Percentiles rank a stretch among this genome's conserved stretches.
These are phyloP conservation scores for Sus cebifrons DNA, from an alignment of 2,797 vertebrate species.

Conservation along the genomic window DNA sequence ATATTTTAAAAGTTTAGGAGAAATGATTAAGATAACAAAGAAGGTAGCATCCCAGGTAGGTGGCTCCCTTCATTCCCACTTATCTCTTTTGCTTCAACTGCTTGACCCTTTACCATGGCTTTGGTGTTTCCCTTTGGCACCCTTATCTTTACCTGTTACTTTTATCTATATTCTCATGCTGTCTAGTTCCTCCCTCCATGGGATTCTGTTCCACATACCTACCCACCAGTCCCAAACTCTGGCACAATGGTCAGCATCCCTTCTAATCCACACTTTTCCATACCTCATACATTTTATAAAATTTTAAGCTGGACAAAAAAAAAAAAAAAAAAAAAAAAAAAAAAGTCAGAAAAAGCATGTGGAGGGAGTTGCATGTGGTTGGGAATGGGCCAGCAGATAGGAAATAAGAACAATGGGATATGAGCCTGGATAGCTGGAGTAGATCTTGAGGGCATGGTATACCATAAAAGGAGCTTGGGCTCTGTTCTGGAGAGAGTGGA, in stretches of 20 bases:
- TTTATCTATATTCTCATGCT: not conserved
- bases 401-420: not conserved
- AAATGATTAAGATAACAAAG: not conserved
- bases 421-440: not conserved
- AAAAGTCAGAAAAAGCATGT: not conserved
- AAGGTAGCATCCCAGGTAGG: not conserved
- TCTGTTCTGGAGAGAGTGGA: not conserved
- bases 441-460: not conserved
- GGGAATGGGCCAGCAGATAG: not conserved
- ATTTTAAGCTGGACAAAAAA: not conserved
- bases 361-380: not conserved
- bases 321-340: not conserved
- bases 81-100: not conserved
- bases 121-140: not conserved
- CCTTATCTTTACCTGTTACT: not conserved
- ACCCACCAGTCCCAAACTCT: not conserved
- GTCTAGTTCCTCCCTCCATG: not conserved
- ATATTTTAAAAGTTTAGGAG: not conserved
- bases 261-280: not conserved
- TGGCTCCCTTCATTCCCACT: not conserved
- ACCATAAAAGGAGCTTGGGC: not conserved
- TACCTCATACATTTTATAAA: too few relatives aligned
- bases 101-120: not conserved
- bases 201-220: not conserved
- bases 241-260: not conserved